phyloP scores from a whole-genome alignment of 2,113 vertebrate species.

The Gymnogyps californianus region DNA sequence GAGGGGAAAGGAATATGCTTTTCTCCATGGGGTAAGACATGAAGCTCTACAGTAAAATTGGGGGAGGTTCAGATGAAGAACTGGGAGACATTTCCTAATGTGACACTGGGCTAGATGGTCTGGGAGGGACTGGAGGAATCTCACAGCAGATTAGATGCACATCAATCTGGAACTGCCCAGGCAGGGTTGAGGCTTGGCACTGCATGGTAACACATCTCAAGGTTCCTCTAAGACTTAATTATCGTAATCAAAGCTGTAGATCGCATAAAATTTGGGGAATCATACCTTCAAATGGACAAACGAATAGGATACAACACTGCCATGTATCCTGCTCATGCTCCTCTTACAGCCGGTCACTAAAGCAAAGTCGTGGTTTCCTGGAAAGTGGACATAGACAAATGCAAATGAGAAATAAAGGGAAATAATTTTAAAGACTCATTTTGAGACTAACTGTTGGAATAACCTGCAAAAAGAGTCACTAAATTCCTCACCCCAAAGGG shows the following conservation, averaged over 20 bases:
- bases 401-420: background rate
- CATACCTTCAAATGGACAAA: background rate
- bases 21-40: background rate
- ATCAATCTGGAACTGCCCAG: background rate
- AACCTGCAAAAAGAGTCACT: background rate
- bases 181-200: background rate
- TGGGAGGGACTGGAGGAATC: background rate
- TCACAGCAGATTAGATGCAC: background rate
- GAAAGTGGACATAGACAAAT: background rate
- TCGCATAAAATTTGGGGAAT: background rate
- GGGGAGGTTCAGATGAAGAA: background rate
- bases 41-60: background rate
- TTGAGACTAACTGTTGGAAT: background rate
- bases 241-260: background rate
- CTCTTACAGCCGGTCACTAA: background rate
- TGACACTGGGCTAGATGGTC: background rate
- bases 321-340: background rate
- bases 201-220: background rate
- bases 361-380: background rate
- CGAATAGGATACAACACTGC: background rate
- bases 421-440: background rate
- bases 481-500: background rate
- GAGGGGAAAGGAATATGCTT: background rate
- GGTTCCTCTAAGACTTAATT: background rate
- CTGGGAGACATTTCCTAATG: background rate